Base-by-base conservation (phyloP, 2,888 invertebrate species). In the Criorhina ranunculi region DNA sequence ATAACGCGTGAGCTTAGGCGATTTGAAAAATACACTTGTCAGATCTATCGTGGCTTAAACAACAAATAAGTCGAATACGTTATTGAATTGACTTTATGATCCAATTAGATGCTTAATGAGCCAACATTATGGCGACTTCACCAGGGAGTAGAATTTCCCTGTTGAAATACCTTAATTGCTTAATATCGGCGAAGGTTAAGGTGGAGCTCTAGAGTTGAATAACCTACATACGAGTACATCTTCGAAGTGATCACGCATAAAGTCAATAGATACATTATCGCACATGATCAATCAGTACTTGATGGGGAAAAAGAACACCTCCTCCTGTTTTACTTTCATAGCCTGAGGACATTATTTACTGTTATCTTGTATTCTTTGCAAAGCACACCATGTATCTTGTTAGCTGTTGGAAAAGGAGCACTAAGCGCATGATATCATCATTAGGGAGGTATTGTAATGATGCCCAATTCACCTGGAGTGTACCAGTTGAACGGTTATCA, bases 401-500 rank as follows among this genome's bases (percentile, higher is more conserved):
- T 49, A 49, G 49, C 24, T 29, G 19, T 24, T 5, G n/a, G 2
- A 29, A 12, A 12, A n/a, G 44, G 44, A 62, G 33, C 44, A 19
- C 44, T 44, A 33, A 33, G 33, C 53, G 11, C 42, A 55, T 31
- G 42, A 55, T n/a, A 69, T 17, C 55, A 69, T 69, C 67, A 69
- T 55, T 55, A 69, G 42, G 55, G 55, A 33, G 42, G 67, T 33
- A 69, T 69, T 55, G 67, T 55, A 31, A 12, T 33, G 42, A 9
- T 53, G 53, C 53, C 66, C 51, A 67, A 67, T 53, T 53, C 51
- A 40, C 66, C 31, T 67, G 53, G 7, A n/a, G 55, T 67, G 42
- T n/a, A n/a, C 33, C 67, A 31, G 31, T 42, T 35, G 67, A 51
- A 19, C 42, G 53, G 55, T 17, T 33, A 55, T 55, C 67, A 67